Base-by-base conservation (phyloP, 2,113 vertebrate species). In the Erpornis zantholeuca region DNA sequence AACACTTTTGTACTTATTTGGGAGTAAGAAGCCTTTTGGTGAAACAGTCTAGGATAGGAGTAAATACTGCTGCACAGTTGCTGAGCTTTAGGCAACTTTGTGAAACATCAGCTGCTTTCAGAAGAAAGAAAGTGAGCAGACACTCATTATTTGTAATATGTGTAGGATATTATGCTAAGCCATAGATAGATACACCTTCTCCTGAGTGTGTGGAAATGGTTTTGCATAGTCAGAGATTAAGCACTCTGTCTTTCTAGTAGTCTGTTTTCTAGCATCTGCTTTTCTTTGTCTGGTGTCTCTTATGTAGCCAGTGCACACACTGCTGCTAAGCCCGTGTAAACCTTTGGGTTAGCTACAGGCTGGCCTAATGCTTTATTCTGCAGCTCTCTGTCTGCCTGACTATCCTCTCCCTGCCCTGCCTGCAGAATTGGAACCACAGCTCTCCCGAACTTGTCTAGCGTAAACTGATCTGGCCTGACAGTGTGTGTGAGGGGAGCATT, bases 391-490 rank as follows among this genome's bases (percentile, higher is more conserved):
- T 71, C 79, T 83, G 65, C 14, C 6, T 52, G 69, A 29, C 69
- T 83, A 86, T 95, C 79, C 68, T 84, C 76, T 93, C 82, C 87
- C 68, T 2, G 20, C 97, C 92, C 95, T 82, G 87, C 79, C 92
- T 38, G 63, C 75, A 61, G 69, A 28, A 35, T 45, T 73, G 86
- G 86, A 91, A 22, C 49, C 72, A 7, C 40, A 3, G 82, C 91
- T 76, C 65, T 84, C 73, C 33, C 0, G 6, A 81, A 53, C 81
- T 82, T 91, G 89, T 11, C 45, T 8, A 29, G 89, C 7, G 57
- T 90, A 92, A 91, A 95, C 82, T 88, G 93, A 92, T 93, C 87
- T 15, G 36, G 56, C 72, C 86, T 96, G 97, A 96, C 97, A 95
- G 94, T 61, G 94, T 85, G 86, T 79, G 64, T 12, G 76, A 82